Evolutionary conservation across 2,888 invertebrate species (phyloP).

Genomic region (Yponomeuta cagnagella): DNA sequence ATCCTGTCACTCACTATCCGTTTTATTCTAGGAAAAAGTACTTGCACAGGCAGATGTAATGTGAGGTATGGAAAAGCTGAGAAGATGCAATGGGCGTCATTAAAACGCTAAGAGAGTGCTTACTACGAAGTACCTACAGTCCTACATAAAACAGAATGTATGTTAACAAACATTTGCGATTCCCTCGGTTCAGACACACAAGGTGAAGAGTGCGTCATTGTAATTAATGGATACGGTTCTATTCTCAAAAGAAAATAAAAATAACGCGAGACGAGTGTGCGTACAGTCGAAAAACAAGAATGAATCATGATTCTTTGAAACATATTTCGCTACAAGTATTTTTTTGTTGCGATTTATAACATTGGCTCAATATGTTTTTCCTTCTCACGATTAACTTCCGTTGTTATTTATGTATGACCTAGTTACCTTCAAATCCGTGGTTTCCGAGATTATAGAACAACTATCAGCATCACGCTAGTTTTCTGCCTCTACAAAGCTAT

Average conservation of each 20-base stretch:
- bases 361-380: slow-evolving; percentile 6
- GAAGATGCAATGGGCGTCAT: background rate
- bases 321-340: slow-evolving; percentile 21
- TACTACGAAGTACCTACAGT: background rate
- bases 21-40: background rate
- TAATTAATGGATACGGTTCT: slow-evolving; percentile 66
- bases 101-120: background rate
- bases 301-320: slow-evolving; percentile 63
- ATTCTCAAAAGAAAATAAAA: slow-evolving; percentile 70
- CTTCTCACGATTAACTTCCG: background rate
- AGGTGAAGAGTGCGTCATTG: slow-evolving; percentile 60
- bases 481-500: too few species aligned
- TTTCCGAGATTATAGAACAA: background rate
- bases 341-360: slow-evolving; percentile 9
- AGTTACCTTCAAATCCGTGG: background rate
- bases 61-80: background rate
- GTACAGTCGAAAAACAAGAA: slow-evolving; percentile 46
- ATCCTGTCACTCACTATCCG: background rate
- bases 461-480: too few species aligned
- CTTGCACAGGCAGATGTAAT: background rate
- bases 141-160: slow-evolving; percentile 47
- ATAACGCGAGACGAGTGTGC: slow-evolving; percentile 42
- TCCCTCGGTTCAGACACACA: slow-evolving; percentile 36
- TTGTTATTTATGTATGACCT: background rate
- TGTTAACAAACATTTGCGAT: slow-evolving; percentile 33